Evolutionary conservation across 2,797 vertebrate genomes (phyloP), one percentile per base, ranked within the genome.

Genomic region (Gallirallus australis): DNA sequence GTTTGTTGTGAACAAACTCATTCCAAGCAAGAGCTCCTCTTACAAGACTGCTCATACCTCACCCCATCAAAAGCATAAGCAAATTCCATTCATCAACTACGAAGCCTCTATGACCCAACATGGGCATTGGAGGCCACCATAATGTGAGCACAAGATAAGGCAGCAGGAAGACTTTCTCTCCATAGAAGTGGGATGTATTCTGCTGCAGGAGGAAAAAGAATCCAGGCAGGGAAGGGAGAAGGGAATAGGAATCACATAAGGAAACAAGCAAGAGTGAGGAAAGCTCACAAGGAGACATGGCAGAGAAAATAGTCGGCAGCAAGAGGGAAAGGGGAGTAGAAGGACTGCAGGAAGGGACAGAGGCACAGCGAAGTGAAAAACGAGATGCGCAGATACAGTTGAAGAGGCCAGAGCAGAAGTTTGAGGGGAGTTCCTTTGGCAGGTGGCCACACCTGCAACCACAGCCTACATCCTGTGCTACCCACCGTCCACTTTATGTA

Each of bases 221-320:
- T 31, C 19, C 42, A 75, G 45, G 31, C 11, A 7, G 11, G 91
- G 42, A 75, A 75, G 8, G 13, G 14, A 73, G n/a, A 75, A 75
- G 15, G 42, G 23, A 66, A 13, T n/a, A 60, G 50, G 24, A 87
- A n/a, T 4, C 12, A 20, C 40, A 42, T n/a, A 81, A 28, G 37
- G 33, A 85, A 61, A 75, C 15, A 40, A 64, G 15, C 8, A 64
- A 50, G 45, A 52, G 7, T 28, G 15, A 57, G 14, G 37, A 72
- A 79, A 53, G 16, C 5, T 85, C 4, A 5, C 1, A 2, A 27
- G 15, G 12, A 39, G 39, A 11, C 0, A 0, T 8, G n/a, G 19
- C 12, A 45, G 21, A 39, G 61, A 75, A 84, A 91, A 75, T 2
- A 28, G 11, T 30, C 21, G 66, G 50, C 24, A 54, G 15, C 61